These are phyloP conservation scores for Thalassophryne amazonica DNA, from an alignment of 2,797 vertebrate genomes.

Conservation along the genomic window DNA sequence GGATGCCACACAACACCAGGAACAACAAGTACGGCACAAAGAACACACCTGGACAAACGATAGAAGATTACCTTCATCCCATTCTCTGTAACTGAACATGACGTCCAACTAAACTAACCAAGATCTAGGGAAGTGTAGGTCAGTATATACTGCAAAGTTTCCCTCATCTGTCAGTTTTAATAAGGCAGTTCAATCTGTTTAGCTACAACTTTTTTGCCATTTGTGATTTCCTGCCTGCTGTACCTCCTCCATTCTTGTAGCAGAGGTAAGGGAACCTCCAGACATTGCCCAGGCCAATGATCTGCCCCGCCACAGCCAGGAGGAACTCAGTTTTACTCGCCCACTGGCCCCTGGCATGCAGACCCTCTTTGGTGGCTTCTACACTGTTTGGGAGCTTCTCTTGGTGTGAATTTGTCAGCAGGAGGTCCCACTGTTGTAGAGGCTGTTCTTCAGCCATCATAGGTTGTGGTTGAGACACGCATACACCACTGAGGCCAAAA, in stretches of 20 bases:
- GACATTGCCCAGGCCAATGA: conserved; percentile 77
- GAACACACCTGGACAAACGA: conserved; percentile 83
- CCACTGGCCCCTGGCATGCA: conserved; percentile 70
- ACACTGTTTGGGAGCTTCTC: conserved; percentile 9
- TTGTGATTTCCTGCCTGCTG: neutral
- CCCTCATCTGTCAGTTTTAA: too few species aligned
- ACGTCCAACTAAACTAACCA: too few species aligned
- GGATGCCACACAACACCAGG: conserved; percentile 89
- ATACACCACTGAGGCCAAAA: conserved; percentile 21
- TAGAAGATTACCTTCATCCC: neutral
- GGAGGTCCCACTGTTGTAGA: conserved; percentile 12
- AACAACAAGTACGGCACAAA: conserved; percentile 93
- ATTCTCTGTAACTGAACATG: too few species aligned
- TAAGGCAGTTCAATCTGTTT: neutral
- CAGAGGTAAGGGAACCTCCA: conserved; percentile 79
- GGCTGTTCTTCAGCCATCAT: conserved; percentile 37
- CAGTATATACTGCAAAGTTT: too few species aligned
- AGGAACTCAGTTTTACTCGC: conserved; percentile 75
- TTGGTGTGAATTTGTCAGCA: conserved; percentile 20
- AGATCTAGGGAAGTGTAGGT: too few species aligned
- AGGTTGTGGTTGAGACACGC: conserved; percentile 20
- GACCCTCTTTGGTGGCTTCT: conserved; percentile 15
- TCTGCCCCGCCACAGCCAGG: conserved; percentile 74
- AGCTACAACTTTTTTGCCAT: neutral
- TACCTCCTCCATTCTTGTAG: conserved; percentile 80